Evolutionary conservation across 2,797 vertebrate species (phyloP), one percentile per base, ranked within the genome.

Genomic region (Alosa sapidissima): DNA sequence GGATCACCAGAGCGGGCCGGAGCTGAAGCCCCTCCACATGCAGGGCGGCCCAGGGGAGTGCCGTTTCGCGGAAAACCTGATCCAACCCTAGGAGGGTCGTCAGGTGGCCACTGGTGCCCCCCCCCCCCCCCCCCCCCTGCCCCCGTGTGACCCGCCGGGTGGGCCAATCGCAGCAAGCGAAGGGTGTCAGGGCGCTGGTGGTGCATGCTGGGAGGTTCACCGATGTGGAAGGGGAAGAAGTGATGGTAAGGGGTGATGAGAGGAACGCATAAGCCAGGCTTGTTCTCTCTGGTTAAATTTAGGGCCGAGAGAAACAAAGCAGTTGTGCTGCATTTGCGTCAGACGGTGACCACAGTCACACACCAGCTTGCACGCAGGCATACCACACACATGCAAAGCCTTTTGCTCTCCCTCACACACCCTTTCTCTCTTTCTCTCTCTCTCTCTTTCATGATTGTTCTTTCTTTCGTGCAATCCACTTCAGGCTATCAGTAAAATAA

Each of bases 271-370:
- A 93, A 92, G 93, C 88, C 90, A 89, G 91, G 90, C 92, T 91
- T 90, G 90, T 88, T 89, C 89, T 91, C 91, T 91, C 91, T 89
- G 90, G 91, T 92, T 88, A 93, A 90, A 92, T 89, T 92, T 90
- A 93, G 91, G 91, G 84, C 92, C 62, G 36, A 16, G 93, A 94
- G 92, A 93, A 91, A 93, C 93, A 92, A 91, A 91, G 90, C 90
- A 75, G 92, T 93, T 95, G 93, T 95, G 92, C 92, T 93, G 90
- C 92, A 94, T 95, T 93, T 95, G 93, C 94, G 94, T 95, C 95
- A 95, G 91, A 90, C 92, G 91, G 92, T 49, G 60, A 90, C 87
- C 88, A 89, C 89, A 90, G 84, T 82, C 86, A 89, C 83, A 60
- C 62, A 81, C 41, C 41, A 72, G 36, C 72, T 19, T 14, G 16